Evolutionary conservation across 1,140 invertebrate genomes (phyloP).

Genomic region (Caenorhabditis inopinata): DNA sequence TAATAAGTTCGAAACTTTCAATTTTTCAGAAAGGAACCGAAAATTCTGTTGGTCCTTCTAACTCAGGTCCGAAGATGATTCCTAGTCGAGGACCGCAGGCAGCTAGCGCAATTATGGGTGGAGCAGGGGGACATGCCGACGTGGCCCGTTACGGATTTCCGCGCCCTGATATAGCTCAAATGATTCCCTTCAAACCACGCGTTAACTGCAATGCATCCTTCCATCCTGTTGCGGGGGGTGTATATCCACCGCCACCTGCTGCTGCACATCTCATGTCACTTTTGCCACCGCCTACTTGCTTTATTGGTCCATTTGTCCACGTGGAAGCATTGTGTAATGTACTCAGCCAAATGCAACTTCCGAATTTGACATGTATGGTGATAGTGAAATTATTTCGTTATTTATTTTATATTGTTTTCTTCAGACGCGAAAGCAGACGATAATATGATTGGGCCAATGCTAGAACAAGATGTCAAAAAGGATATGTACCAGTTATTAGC

Average conservation of each 20-base stretch:
- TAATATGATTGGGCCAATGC: slow-evolving; percentile 54
- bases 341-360: slow-evolving; percentile 36
- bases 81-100: slow-evolving; percentile 23
- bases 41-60: background rate
- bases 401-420: background rate
- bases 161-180: slow-evolving; percentile 61
- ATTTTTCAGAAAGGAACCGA: background rate
- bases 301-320: slow-evolving; percentile 61
- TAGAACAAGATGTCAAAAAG: slow-evolving; percentile 62
- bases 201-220: slow-evolving; percentile 42
- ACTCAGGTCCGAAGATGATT: background rate
- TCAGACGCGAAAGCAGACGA: slow-evolving; percentile 48
- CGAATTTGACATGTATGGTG: background rate
- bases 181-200: slow-evolving; percentile 65
- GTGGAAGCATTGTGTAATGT: slow-evolving; percentile 57
- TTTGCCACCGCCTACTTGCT: slow-evolving; percentile 59
- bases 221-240: slow-evolving; percentile 63
- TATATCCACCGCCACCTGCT: slow-evolving; percentile 59
- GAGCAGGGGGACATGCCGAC: slow-evolving; percentile 29
- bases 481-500: slow-evolving; percentile 63
- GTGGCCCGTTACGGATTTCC: slow-evolving; percentile 47
- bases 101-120: slow-evolving; percentile 43
- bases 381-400: background rate
- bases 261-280: slow-evolving; percentile 57
- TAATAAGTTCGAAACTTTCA: no score